Base-by-base conservation (phyloP, 2,888 invertebrate genomes). In the Melieria picta region DNA sequence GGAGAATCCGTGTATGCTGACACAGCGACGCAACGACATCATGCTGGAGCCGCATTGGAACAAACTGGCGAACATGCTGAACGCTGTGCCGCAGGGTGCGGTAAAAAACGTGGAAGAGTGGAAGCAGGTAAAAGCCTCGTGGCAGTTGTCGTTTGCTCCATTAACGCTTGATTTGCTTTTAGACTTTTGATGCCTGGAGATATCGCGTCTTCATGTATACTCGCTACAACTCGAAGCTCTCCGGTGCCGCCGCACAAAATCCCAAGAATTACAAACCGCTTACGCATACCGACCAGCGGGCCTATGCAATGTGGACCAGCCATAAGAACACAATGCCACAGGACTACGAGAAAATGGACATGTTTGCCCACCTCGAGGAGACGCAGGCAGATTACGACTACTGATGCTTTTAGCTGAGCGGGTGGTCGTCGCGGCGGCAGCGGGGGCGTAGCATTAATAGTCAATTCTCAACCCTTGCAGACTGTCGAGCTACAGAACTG, bases 141-240 rank as follows among this genome's bases (percentile, higher is more conserved):
- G 7, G 30, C 3, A 16, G 11, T 10, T 42, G 5, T 13, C 4
- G 4, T 58, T 58, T 10, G 30, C 58, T 58, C 4, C 6, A 16
- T 42, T 58, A 10, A 11, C 30, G 5, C 9, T 30, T 16, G n/a
- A 30, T 58, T 58, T n/a, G 11, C 42, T 67, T 73, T 16, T 45
- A 78, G 78, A 84, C 84, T 0, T 84, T 84, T 65, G 84, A 84
- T 75, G 84, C 84, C 47, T 84, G 84, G 84, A 81, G 84, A 4
- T 84, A 84, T 76, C 81, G 84, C 45, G 82, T 84, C 55, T 84
- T 84, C 70, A 84, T 84, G 84, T 84, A 84, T 50, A 83, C 83
- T 16, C 83, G 84, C n/a, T 84, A 82, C 71, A 84, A 84, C 77
- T 81, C 83, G 52, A 84, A 83, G 75, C 63, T 84, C n/a, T 80